Base-by-base conservation (phyloP, 2,888 invertebrate species). In the Drosophila bunnanda region DNA sequence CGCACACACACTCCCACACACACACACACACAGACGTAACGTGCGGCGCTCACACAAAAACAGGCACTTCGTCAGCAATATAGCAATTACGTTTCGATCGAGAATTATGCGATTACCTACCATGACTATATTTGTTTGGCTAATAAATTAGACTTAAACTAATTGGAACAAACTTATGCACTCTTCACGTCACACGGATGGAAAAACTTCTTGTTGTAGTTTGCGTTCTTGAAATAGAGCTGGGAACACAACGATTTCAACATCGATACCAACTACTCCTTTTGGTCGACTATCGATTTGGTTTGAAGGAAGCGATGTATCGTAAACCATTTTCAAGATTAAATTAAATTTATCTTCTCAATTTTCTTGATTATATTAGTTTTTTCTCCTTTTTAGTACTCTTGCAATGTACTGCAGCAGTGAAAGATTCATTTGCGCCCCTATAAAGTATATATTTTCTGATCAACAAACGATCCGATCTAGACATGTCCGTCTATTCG, bases 61-160 rank as follows among this genome's bases (percentile, higher is more conserved):
- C 41, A 36, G 15, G 30, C 39, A 48, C 64, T 48, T 73, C 44
- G 52, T 39, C 43, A 70, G 32, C 70, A 75, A 32, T 32, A 32
- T 22, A 10, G 25, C n/a, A 34, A 34, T 12, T 57, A 20, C 15
- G 20, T 20, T 34, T 10, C 15, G 50, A 15, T 15, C 22, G 20
- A 10, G 2, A 22, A 22, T 22, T 4, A 22, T 32, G 20, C 32
- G 15, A 22, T 22, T 52, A 72, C 70, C 39, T 70, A 70, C 70
- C 70, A 70, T 70, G 54, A 53, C 60, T 59, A 28, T 82, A 46
- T 82, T 74, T 74, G 44, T 73, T 72, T 66, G 62, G 52, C 50
- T 56, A 64, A 73, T 69, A 76, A 76, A 61, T 70, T 71, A 32
- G 59, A 60, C 79, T 75, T 79, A 83, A 76, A 32, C 75, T 83